Evolutionary conservation across 2,113 vertebrate genomes (phyloP).

Genomic region (Poicephalus meyeri): DNA sequence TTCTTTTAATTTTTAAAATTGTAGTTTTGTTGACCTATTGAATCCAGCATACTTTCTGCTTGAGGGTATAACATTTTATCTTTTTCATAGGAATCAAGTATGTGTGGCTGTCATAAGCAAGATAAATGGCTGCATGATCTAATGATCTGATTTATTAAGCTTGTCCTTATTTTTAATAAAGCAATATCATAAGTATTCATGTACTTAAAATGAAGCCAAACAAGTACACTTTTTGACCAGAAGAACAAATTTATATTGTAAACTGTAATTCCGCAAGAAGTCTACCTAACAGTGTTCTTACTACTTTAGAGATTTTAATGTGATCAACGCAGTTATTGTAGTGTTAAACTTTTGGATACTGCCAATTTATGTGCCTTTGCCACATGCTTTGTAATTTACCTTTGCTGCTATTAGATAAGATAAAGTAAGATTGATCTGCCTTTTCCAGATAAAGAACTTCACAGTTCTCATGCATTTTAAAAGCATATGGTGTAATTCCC

Average conservation of each 20-base stretch:
- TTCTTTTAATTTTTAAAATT: not conserved
- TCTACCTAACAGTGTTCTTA: not conserved
- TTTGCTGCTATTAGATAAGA: not conserved
- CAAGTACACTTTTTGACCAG: not conserved
- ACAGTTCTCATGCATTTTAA: not conserved
- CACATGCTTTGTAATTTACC: not conserved
- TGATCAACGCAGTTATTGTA: not conserved
- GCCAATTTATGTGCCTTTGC: not conserved
- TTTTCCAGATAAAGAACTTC: not conserved
- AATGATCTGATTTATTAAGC: not conserved
- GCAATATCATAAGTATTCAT: not conserved
- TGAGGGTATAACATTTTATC: not conserved
- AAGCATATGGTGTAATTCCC: not conserved
- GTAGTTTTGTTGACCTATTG: not conserved
- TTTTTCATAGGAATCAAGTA: not conserved
- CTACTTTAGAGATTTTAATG: not conserved
- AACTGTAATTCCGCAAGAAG: not conserved
- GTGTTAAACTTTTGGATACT: not conserved
- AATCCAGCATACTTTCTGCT: not conserved
- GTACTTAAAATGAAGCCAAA: not conserved
- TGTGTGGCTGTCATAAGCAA: not conserved
- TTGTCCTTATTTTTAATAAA: not conserved
- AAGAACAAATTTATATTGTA: not conserved
- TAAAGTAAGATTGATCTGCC: conserved; percentile 25
- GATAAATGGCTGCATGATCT: not conserved